phyloP scores from a whole-genome alignment of 2,113 vertebrate species.

The Alexandromys fortis region DNA sequence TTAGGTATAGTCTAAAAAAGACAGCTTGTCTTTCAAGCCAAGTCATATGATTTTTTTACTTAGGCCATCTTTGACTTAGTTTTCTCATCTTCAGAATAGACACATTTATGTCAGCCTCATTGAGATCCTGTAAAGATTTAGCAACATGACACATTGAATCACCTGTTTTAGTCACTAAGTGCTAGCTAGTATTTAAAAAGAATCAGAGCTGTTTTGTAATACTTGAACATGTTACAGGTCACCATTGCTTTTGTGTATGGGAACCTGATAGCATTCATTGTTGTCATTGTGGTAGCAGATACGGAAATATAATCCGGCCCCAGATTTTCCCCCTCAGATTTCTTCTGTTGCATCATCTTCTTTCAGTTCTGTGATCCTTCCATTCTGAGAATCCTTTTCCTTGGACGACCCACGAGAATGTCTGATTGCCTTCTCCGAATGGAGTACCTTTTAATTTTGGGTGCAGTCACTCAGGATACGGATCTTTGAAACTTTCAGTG shows the following conservation, averaged over 20 bases:
- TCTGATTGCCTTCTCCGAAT: neutral
- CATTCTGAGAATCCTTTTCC: rapidly evolving
- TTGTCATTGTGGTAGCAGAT: neutral
- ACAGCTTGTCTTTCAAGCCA: neutral
- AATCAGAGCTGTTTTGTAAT: neutral
- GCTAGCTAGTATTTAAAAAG: neutral
- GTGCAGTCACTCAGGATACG: neutral
- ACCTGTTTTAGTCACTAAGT: neutral
- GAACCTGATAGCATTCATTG: neutral
- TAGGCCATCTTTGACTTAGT: neutral
- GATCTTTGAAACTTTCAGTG: neutral
- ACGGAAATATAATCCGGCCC: neutral
- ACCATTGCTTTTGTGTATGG: neutral
- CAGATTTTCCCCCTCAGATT: neutral
- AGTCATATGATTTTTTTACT: neutral
- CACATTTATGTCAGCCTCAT: neutral
- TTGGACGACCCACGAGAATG: neutral
- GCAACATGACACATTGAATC: neutral
- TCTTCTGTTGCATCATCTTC: neutral
- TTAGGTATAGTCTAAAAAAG: neutral
- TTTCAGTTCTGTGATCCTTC: neutral
- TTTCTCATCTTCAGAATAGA: conserved; percentile 2
- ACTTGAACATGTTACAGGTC: neutral
- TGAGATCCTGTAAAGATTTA: conserved; percentile 3
- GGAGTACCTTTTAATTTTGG: neutral